Conservation (phyloP, 2,888 invertebrate species). For the Nemapogon koenigi region DNA sequence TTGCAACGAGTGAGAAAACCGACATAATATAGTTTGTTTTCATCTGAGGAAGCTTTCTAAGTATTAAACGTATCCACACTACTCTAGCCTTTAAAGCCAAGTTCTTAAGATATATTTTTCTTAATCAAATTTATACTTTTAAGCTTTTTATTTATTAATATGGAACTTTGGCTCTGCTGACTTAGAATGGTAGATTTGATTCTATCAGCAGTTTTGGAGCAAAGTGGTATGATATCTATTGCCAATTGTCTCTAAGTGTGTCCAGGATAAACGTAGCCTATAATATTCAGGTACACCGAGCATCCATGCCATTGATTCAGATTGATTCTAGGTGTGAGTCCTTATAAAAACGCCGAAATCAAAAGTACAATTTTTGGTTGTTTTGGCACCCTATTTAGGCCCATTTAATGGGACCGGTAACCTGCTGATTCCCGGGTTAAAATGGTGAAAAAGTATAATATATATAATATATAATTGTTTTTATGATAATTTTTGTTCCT, state of each 20-base stretch:
- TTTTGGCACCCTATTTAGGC: too few species aligned
- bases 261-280: too few species aligned
- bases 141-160: neutral
- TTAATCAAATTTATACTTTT: neutral
- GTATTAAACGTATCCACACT: neutral
- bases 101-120: neutral
- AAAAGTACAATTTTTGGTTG: too few species aligned
- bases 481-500: too few species aligned
- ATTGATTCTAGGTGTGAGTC: too few species aligned
- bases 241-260: conserved; percentile 19
- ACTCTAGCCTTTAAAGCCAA: neutral
- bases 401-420: too few species aligned
- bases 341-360: too few species aligned
- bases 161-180: conserved; percentile 21
- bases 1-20: conserved; percentile 29
- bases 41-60: conserved; percentile 16
- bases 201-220: conserved; percentile 33
- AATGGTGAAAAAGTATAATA: too few species aligned
- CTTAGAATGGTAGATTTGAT: conserved; percentile 34
- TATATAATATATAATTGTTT: too few species aligned
- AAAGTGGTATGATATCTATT: conserved; percentile 13
- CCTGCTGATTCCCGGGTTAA: too few species aligned
- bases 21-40: conserved; percentile 20
- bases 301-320: too few species aligned
- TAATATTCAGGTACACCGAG: too few species aligned